Conservation (phyloP, 2,113 vertebrate genomes). For the Sitta europaea region DNA sequence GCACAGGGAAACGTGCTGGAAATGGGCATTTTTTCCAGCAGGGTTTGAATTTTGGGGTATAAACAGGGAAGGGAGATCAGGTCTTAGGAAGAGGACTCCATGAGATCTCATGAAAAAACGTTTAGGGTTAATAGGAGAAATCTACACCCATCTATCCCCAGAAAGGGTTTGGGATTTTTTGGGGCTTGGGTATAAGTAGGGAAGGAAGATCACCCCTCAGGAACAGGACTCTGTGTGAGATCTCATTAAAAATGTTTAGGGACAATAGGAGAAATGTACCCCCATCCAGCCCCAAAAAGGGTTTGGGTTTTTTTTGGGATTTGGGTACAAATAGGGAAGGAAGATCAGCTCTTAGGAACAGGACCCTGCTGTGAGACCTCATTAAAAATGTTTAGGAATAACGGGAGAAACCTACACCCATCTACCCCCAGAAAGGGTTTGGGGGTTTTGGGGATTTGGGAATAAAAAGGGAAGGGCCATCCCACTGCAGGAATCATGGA, state of each 20-base stretch:
- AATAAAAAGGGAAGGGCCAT: neutral
- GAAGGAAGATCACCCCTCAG: neutral
- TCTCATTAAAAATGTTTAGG: neutral
- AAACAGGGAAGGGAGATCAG: neutral
- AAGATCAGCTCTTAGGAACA: neutral
- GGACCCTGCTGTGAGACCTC: accelerated
- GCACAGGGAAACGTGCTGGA: accelerated
- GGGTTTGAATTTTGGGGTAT: neutral
- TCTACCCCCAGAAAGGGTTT: neutral
- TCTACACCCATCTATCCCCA: neutral
- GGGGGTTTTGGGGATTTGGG: neutral
- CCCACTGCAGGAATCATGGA: neutral
- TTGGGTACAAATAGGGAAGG: neutral
- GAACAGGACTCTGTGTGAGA: accelerated
- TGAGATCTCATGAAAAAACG: neutral
- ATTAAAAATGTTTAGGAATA: neutral
- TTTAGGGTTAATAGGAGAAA: neutral
- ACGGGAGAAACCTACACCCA: neutral
- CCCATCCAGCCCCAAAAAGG: neutral
- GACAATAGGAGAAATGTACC: neutral
- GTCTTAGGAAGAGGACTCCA: no score
- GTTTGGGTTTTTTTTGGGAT: neutral
- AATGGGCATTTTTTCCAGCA: accelerated
- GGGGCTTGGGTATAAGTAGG: neutral
- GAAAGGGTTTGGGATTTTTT: neutral